A percentile compares a stretch with the other conserved stretches of the same genome.
phyloP scores from a whole-genome alignment of 2,797 vertebrate species.

The Anomalospiza imberbis region DNA sequence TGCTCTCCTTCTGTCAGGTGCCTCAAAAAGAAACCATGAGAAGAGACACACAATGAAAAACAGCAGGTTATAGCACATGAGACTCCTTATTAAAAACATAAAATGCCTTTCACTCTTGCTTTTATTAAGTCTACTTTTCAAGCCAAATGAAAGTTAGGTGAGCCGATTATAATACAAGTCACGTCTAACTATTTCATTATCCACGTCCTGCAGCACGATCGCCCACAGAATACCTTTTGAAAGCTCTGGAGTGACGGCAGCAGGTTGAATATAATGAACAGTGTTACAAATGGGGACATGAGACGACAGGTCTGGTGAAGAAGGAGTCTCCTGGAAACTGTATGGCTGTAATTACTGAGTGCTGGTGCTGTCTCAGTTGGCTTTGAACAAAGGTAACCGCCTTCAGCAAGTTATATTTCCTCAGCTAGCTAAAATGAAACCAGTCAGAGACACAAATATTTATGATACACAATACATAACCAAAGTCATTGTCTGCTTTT shows the following conservation, averaged over 20 bases:
- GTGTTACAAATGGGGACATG: slow-evolving; percentile 78
- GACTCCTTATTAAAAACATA: slow-evolving; percentile 78
- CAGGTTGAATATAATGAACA: slow-evolving; percentile 84
- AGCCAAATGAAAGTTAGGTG: slow-evolving; percentile 77
- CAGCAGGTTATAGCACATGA: slow-evolving; percentile 70
- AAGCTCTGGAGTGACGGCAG: slow-evolving; percentile 76
- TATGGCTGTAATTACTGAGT: slow-evolving; percentile 80
- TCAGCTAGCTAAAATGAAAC: slow-evolving; percentile 72
- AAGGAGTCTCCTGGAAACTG: slow-evolving; percentile 74
- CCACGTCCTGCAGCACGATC: slow-evolving; percentile 75
- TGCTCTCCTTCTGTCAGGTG: slow-evolving; percentile 56
- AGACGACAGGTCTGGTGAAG: slow-evolving; percentile 74
- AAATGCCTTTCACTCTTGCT: slow-evolving; percentile 71
- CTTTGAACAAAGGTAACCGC: slow-evolving; percentile 75
- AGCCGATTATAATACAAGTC: slow-evolving; percentile 79
- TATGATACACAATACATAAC: slow-evolving; percentile 72
- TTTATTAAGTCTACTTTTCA: slow-evolving; percentile 79
- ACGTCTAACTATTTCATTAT: slow-evolving; percentile 81
- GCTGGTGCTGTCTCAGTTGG: slow-evolving; percentile 70
- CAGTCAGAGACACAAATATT: slow-evolving; percentile 70
- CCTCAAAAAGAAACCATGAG: slow-evolving; percentile 67
- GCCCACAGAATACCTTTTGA: slow-evolving; percentile 82
- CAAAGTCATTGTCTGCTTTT: slow-evolving; percentile 69
- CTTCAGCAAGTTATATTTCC: slow-evolving; percentile 73
- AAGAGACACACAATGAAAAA: slow-evolving; percentile 69